Evolutionary conservation across 2,888 invertebrate genomes (phyloP), one percentile per base, ranked within the genome.

Genomic region (Meteorus colon): DNA sequence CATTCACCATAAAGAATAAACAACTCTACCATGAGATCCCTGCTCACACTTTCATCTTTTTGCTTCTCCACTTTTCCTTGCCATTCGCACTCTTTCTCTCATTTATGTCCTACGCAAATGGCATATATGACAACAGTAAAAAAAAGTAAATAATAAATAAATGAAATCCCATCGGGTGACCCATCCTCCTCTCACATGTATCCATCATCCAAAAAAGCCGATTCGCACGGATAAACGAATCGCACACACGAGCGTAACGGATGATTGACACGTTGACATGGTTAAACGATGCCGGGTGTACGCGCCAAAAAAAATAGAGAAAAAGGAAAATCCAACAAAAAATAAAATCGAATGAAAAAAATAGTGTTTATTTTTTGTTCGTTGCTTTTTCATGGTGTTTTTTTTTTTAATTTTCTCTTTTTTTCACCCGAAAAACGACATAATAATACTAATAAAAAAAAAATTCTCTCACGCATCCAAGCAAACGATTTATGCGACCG

Each of bases 231-330:
- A 72, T 72, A 72, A 72, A 72, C 72, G 72, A 63, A 72, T 72
- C 72, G 45, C 48, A 72, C 48, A 55, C 55, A 72, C 72, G 48
- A 71, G 51, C 65, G 59, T 51, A 37, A 51, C 34, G 37, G 60
- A 72, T 75, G 76, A 76, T 76, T 73, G 73, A 68, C 72, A 73
- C 45, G 67, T 34, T 76, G 76, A 76, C 76, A 76, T 68, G 72
- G 73, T 68, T 73, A 73, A 71, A 75, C 75, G 76, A 73, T 68
- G 60, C 51, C 67, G 45, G 67, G 41, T 76, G 31, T 55, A 67
- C 27, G 19, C 59, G 31, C 16, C n/a, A 6, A 62, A 62, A 62
- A 62, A 62, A 62, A 31, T 27, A 27, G 51, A 41, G 12, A 48
- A 37, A 66, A 73, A 51, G 24, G 19, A 51, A 62, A 73, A 37